phyloP scores from a whole-genome alignment of 37 sponge, comb jelly and placozoan genomes.

The Amphimedon queenslandica region DNA sequence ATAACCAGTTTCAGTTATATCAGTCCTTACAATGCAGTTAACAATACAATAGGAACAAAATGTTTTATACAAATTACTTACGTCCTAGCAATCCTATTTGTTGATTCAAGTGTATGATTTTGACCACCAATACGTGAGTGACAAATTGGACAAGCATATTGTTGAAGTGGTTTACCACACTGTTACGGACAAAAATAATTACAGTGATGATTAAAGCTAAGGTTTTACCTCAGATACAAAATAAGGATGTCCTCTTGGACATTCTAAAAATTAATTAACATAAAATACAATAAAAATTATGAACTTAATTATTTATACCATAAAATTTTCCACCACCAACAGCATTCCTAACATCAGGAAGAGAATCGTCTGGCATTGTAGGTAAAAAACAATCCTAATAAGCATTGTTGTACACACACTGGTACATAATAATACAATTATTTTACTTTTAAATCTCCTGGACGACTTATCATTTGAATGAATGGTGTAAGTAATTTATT shows the following conservation, averaged over 20 bases:
- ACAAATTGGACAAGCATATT: conserved; percentile 33
- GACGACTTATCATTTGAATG: neutral
- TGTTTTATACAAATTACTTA: neutral
- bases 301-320: conserved; percentile 5
- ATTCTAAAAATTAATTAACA: conserved; percentile 20
- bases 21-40: conserved; percentile 13
- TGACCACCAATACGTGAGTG: conserved; percentile 42
- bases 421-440: neutral
- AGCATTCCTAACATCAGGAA: conserved; percentile 38
- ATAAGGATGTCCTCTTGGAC: conserved; percentile 75
- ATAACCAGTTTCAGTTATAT: conserved; percentile 54
- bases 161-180: conserved; percentile 42
- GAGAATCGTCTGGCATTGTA: conserved; percentile 55
- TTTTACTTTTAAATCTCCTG: conserved; percentile 9
- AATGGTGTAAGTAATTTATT: neutral
- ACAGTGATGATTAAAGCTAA: neutral
- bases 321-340: conserved; percentile 1
- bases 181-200: neutral
- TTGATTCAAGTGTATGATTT: conserved; percentile 13
- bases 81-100: conserved; percentile 43
- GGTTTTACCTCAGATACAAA: conserved; percentile 52
- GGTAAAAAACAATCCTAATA: conserved; percentile 52
- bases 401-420: neutral
- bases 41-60: neutral
- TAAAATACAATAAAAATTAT: too few species aligned